Percentiles rank a stretch among this genome's conserved stretches.
These are phyloP conservation scores for Eupeodes latifasciatus DNA, from an alignment of 2,888 invertebrate genomes.

Conservation along the genomic window DNA sequence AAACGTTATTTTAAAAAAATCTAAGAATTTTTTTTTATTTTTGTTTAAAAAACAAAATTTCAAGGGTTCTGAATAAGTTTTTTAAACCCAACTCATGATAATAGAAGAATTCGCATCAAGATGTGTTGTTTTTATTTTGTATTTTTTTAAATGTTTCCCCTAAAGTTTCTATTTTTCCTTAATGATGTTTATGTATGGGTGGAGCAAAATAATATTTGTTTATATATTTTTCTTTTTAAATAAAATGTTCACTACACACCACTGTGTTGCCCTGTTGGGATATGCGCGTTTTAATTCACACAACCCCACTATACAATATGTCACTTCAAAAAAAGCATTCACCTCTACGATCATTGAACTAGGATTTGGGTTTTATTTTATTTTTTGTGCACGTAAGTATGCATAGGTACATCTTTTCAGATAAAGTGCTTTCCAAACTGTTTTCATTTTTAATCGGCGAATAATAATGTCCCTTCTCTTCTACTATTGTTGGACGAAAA, in stretches of 20 bases:
- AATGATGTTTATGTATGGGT: neutral
- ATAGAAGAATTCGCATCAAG: neutral
- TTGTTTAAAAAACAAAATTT: too few relatives aligned
- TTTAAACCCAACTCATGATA: neutral
- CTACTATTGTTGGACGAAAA: conserved; percentile 10
- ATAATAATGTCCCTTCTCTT: conserved; percentile 1
- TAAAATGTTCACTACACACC: neutral
- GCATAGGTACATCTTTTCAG: conserved; percentile 5
- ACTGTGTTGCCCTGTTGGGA: conserved; percentile 12
- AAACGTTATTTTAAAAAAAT: too few relatives aligned
- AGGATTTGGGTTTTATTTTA: conserved; percentile 25
- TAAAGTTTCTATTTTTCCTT: neutral
- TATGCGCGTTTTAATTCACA: conserved; percentile 13
- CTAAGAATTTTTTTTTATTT: too few relatives aligned
- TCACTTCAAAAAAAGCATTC: conserved; percentile 27
- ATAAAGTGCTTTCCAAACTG: conserved; percentile 25
- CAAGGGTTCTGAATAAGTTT: too few relatives aligned
- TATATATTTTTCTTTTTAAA: neutral
- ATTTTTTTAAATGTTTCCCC: neutral
- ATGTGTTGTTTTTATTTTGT: neutral
- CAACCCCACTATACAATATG: conserved; percentile 19
- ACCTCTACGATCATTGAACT: conserved; percentile 35
- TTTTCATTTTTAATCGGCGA: conserved; percentile 30
- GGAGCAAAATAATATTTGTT: conserved; percentile 10
- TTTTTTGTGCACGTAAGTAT: neutral